A percentile compares a stretch with the other conserved stretches of the same genome.
phyloP scores from a whole-genome alignment of 2,888 invertebrate species.

The Acanthacorydalis orientalis region DNA sequence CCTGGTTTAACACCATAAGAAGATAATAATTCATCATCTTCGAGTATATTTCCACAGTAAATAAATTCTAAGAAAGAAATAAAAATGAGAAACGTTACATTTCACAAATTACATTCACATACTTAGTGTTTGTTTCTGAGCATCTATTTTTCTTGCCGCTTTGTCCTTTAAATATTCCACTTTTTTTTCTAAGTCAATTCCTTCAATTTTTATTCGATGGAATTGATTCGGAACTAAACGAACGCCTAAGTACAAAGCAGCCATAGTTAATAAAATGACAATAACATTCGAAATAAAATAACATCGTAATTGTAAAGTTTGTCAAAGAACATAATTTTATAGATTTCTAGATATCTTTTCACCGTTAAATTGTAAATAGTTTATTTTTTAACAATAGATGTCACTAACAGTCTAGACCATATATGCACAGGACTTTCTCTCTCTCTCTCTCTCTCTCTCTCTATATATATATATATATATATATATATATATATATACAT shows the following conservation, averaged over 20 bases:
- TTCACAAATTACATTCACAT: constrained; percentile 10
- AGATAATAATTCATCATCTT: constrained; percentile 41
- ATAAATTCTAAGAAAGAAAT: constrained; percentile 37
- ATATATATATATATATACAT: too few relatives aligned
- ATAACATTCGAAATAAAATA: not conserved
- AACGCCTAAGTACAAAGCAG: constrained; percentile 26
- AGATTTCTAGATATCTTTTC: too few relatives aligned
- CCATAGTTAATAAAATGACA: constrained; percentile 6
- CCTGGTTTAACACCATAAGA: constrained; percentile 43
- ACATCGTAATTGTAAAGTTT: too few relatives aligned
- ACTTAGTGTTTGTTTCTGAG: constrained; percentile 41
- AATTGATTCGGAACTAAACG: constrained; percentile 31
- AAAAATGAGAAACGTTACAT: not conserved
- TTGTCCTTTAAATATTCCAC: constrained; percentile 38
- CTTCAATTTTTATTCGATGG: constrained; percentile 37
- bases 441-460: too few relatives aligned
- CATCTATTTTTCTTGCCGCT: constrained; percentile 36
- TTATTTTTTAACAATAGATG: too few relatives aligned
- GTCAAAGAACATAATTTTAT: too few relatives aligned
- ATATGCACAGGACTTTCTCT: too few relatives aligned
- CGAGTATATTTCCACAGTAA: constrained; percentile 53
- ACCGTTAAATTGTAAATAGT: too few relatives aligned
- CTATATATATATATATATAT: too few relatives aligned
- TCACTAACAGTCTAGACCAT: too few relatives aligned
- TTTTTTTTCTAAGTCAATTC: constrained; percentile 41